Conservation (phyloP, 2,113 vertebrate species). For the Microcebus murinus region DNA sequence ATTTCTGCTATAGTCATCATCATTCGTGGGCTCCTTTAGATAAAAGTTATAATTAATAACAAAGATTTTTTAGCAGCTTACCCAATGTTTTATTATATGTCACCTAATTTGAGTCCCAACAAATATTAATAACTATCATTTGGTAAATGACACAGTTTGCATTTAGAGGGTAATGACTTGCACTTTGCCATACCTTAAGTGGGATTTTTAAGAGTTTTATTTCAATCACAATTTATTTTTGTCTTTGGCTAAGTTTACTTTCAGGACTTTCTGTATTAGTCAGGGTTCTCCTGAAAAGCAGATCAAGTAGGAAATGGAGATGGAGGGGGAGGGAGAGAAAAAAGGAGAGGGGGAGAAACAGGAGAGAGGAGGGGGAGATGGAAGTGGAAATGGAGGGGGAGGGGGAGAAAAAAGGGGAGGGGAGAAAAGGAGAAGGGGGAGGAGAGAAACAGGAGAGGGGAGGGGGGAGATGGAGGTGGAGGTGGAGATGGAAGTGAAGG, state of each 20-base stretch:
- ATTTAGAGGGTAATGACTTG: background rate
- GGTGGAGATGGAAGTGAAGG: background rate
- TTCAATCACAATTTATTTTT: constrained; percentile 31
- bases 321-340: background rate
- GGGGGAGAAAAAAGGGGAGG: too few species aligned
- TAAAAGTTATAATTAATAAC: background rate
- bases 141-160: background rate
- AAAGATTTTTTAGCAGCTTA: background rate
- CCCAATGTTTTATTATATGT: background rate
- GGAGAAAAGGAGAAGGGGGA: too few species aligned
- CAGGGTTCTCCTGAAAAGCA: background rate
- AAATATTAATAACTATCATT: background rate
- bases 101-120: constrained; percentile 1
- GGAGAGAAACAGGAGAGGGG: too few species aligned
- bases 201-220: background rate
- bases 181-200: background rate
- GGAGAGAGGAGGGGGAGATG: background rate
- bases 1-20: background rate
- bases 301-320: background rate
- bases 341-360: too few species aligned
- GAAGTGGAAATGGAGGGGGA: too few species aligned
- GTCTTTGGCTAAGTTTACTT: constrained; percentile 1
- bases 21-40: background rate
- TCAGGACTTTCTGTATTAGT: background rate
- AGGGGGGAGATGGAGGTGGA: background rate